Evolutionary conservation across 2,113 vertebrate genomes (phyloP), one percentile per base, ranked within the genome.

Genomic region (Misgurnus anguillicaudatus): DNA sequence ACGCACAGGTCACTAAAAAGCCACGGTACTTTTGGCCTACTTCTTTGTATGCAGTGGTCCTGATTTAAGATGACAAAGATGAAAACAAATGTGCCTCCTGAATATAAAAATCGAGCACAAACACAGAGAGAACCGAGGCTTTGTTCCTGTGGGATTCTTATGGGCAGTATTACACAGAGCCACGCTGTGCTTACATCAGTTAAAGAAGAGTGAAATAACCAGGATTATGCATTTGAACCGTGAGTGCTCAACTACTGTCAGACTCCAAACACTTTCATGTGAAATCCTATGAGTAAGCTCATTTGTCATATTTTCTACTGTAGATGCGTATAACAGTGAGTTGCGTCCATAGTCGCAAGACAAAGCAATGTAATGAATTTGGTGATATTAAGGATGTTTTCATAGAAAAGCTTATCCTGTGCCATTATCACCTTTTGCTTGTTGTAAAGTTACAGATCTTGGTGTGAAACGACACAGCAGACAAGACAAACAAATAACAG

Each of bases 131-230:
- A 36, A 36, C 48, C 48, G 31, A 16, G 53, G 31, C 31, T 55
- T 41, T 17, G 39, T 7, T 77, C 63, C 75, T 41, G 48, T 41
- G 75, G 75, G 75, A 68, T 71, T 66, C 69, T 66, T n/a, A 36
- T 55, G 76, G 77, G 83, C 82, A 81, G 85, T 88, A 87, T 93
- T 93, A 88, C 91, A 92, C 86, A 85, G 84, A 70, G 84, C 75
- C 83, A 48, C 83, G 77, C 84, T 89, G 71, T 4, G 74, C 89
- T 93, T 93, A 90, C 92, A 91, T 93, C 92, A 92, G 87, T 89
- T 84, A 48, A 77, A 82, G 72, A 84, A 85, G 17, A 87, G 87
- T 87, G 51, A 0, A 83, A 86, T 86, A 82, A 79, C 78, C 71
- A 7, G 81, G 88, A 87, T 89, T 91, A 90, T 88, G 84, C 83